phyloP scores from a whole-genome alignment of 2,888 invertebrate genomes.

The Uloborus plumipes region DNA sequence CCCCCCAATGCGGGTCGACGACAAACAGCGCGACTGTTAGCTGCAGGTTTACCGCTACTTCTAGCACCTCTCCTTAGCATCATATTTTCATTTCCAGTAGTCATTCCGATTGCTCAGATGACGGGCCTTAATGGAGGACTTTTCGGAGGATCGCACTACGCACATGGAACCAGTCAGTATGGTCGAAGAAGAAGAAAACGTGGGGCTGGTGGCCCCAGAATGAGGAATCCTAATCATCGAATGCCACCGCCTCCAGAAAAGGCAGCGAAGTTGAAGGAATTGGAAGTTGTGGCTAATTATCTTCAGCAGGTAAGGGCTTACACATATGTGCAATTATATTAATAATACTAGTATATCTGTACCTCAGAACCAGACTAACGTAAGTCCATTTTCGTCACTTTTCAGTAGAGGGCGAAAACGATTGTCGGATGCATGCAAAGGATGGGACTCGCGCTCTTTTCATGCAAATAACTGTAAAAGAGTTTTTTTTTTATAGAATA shows the following conservation, averaged over 20 bases:
- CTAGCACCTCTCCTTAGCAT: constrained; percentile 60
- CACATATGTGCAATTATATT: too few relatives aligned
- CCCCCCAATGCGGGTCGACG: constrained; percentile 27
- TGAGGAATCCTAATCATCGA: not conserved
- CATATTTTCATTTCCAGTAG: constrained; percentile 57
- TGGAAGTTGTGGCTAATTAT: constrained; percentile 48
- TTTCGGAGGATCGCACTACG: not conserved
- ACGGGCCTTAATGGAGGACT: constrained; percentile 13
- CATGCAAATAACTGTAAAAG: too few relatives aligned
- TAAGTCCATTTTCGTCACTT: too few relatives aligned
- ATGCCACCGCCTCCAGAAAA: not conserved
- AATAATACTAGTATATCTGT: too few relatives aligned
- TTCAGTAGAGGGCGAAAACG: too few relatives aligned
- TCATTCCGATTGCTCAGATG: constrained; percentile 49
- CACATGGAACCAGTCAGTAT: not conserved
- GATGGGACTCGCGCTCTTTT: too few relatives aligned
- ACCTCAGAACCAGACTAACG: too few relatives aligned
- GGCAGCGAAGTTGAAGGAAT: constrained; percentile 26
- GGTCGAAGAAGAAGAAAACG: not conserved
- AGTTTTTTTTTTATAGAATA: too few relatives aligned
- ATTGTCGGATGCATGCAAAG: too few relatives aligned
- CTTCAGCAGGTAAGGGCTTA: constrained; percentile 39
- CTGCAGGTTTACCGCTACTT: constrained; percentile 59
- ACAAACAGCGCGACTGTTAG: constrained; percentile 39
- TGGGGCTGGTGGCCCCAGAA: too few relatives aligned